A percentile compares a stretch with the other conserved stretches of the same genome.
Evolutionary conservation across 2,888 invertebrate genomes (phyloP).

Genomic region (Leuctra nigra): DNA sequence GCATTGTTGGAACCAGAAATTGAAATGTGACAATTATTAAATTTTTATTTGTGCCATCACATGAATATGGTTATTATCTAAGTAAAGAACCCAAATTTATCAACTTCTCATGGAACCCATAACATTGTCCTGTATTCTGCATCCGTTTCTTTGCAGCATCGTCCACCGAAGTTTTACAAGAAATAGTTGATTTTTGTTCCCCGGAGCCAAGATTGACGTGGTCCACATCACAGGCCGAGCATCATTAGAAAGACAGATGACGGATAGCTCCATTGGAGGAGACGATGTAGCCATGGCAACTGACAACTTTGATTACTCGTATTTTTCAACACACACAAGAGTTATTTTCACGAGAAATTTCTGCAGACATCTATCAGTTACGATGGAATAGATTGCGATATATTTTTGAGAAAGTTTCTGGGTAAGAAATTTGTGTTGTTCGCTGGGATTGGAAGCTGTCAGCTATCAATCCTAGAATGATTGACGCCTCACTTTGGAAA

Average conservation of each 20-base stretch:
- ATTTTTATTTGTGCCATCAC: too few species aligned
- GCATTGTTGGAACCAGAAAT: too few species aligned
- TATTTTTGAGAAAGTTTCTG: conserved; percentile 16
- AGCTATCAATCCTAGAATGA: conserved; percentile 20
- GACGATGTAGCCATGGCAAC: conserved; percentile 6
- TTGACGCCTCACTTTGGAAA: conserved; percentile 15
- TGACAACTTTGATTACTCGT: conserved; percentile 6
- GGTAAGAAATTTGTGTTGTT: conserved; percentile 21
- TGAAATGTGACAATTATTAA: too few species aligned
- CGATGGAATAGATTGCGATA: conserved; percentile 25
- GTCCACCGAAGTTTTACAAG: too few species aligned
- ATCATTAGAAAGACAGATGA: conserved; percentile 16
- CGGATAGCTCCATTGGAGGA: conserved; percentile 12
- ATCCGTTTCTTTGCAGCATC: too few species aligned
- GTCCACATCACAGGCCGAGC: conserved; percentile 12
- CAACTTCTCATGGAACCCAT: too few species aligned
- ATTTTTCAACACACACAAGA: conserved; percentile 11
- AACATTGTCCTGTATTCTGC: too few species aligned
- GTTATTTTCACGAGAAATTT: conserved; percentile 13
- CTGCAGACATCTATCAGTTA: conserved; percentile 24
- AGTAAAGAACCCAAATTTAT: too few species aligned
- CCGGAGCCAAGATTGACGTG: conserved; percentile 9
- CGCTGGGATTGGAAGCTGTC: conserved; percentile 17
- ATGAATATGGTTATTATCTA: too few species aligned
- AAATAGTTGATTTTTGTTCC: background rate